Percentiles rank a stretch among this genome's conserved stretches.
These are phyloP conservation scores for Loris lydekkerianus DNA, from an alignment of 2,797 vertebrate genomes.

Conservation along the genomic window DNA sequence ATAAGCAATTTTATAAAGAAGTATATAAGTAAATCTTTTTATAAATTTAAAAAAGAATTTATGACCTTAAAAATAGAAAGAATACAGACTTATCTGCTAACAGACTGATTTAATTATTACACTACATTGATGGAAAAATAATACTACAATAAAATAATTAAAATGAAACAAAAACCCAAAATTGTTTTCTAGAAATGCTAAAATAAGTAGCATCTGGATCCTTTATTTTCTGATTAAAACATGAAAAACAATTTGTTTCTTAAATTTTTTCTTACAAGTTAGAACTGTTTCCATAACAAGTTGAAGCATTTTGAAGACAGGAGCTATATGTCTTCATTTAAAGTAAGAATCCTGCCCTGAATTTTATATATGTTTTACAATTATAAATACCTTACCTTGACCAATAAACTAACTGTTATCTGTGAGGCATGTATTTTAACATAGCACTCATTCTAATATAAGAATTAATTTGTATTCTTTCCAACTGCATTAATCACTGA, in stretches of 20 bases:
- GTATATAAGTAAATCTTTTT: background rate
- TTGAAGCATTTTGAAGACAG: background rate
- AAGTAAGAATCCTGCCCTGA: background rate
- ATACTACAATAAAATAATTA: background rate
- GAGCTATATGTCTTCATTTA: background rate
- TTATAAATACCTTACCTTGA: background rate
- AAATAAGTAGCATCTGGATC: background rate
- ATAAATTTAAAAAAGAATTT: background rate
- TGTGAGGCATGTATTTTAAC: background rate
- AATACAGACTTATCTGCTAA: background rate
- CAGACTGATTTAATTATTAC: background rate
- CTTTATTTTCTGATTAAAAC: background rate
- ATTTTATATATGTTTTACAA: background rate
- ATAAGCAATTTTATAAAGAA: background rate
- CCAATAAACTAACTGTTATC: background rate
- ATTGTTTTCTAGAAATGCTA: background rate
- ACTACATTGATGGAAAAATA: conserved; percentile 13
- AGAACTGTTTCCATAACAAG: background rate
- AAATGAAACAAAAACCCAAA: background rate
- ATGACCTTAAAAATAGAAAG: background rate
- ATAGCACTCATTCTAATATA: background rate
- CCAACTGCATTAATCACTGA: background rate
- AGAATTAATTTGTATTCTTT: background rate
- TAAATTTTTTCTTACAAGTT: background rate
- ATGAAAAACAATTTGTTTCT: background rate